Percentiles rank a stretch among this genome's conserved stretches.
phyloP scores from a whole-genome alignment of 2,888 invertebrate species.

The Stratiomys singularior region DNA sequence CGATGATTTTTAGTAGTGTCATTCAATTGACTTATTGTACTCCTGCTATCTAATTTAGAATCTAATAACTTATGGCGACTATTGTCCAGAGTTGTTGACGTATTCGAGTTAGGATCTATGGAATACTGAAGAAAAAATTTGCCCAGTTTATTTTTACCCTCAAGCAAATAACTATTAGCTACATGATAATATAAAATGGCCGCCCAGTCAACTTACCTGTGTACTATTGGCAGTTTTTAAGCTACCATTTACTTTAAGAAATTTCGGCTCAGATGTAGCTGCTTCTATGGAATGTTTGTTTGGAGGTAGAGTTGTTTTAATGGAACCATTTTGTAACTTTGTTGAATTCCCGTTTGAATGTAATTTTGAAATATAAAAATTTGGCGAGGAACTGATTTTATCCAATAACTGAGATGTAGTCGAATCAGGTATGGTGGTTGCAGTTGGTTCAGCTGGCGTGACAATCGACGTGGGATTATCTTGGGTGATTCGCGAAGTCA shows the following conservation, averaged over 20 bases:
- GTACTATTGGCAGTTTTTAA: constrained; percentile 47
- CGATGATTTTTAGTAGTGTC: constrained; percentile 31
- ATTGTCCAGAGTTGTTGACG: constrained; percentile 52
- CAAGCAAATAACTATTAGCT: neutral
- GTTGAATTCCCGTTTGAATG: constrained; percentile 45
- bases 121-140: constrained; percentile 48
- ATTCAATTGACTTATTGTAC: constrained; percentile 37
- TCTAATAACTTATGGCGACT: constrained; percentile 53
- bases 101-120: constrained; percentile 49
- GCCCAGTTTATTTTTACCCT: neutral
- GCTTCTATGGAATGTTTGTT: constrained; percentile 51
- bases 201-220: constrained; percentile 47
- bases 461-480: neutral
- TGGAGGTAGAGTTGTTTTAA: constrained; percentile 52
- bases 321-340: constrained; percentile 51
- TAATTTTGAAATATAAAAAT: constrained; percentile 52
- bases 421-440: neutral
- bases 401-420: constrained; percentile 49
- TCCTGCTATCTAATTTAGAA: constrained; percentile 51
- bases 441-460: neutral
- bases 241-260: constrained; percentile 47
- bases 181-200: neutral
- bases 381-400: constrained; percentile 61
- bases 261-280: constrained; percentile 48
- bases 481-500: neutral